Conservation (phyloP, 2,888 invertebrate species). For the Melinaea marsaeus region DNA sequence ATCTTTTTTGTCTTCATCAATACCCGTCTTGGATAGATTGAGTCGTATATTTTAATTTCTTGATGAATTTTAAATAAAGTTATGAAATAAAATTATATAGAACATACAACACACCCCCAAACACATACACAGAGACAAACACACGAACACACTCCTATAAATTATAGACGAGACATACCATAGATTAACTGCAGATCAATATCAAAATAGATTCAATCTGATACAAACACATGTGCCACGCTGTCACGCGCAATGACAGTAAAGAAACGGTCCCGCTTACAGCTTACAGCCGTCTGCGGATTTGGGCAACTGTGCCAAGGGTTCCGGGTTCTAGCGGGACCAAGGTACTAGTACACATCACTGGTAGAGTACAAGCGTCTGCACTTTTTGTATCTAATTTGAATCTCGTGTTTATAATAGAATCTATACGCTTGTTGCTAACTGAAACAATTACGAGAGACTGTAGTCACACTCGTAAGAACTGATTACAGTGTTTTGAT, state of each 20-base stretch:
- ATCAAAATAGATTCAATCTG: constrained; percentile 24
- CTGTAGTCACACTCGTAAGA: too few relatives aligned
- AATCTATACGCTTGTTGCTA: too few relatives aligned
- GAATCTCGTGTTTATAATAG: too few relatives aligned
- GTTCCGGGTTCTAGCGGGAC: constrained; percentile 22
- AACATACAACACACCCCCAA: background rate
- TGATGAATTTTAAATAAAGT: too few relatives aligned
- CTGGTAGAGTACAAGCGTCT: background rate
- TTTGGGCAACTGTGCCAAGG: constrained; percentile 20
- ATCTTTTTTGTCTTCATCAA: too few relatives aligned
- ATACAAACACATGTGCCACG: constrained; percentile 25
- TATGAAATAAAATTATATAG: too few relatives aligned
- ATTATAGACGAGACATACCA: constrained; percentile 3
- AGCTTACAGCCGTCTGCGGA: constrained; percentile 24
- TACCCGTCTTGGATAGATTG: too few relatives aligned
- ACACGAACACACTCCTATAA: constrained; percentile 1
- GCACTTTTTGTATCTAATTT: background rate
- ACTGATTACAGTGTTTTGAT: too few relatives aligned
- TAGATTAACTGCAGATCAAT: constrained; percentile 18
- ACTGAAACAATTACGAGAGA: too few relatives aligned
- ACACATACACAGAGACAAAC: background rate
- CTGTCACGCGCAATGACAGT: constrained; percentile 27
- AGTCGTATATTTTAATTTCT: too few relatives aligned
- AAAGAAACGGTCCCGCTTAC: constrained; percentile 21
- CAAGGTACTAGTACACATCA: constrained; percentile 3